Percentiles rank a stretch among this genome's conserved stretches.
These are phyloP conservation scores for Corythornis cristatus DNA, from an alignment of 2,113 vertebrate genomes.

Conservation along the genomic window DNA sequence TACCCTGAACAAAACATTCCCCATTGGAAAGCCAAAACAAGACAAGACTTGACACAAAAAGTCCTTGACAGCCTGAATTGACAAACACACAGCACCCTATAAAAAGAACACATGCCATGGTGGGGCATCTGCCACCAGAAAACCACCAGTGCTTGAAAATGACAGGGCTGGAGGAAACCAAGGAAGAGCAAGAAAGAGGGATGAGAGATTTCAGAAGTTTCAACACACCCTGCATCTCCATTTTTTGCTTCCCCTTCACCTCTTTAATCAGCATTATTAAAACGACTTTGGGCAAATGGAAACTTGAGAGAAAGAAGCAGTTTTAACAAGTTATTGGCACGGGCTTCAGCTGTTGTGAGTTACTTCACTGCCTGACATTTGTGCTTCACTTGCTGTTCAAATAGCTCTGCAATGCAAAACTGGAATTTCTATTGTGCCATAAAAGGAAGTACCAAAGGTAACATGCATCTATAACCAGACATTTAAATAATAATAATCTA, in stretches of 20 bases:
- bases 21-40: slow-evolving; percentile 30
- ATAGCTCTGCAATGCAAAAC: not conserved
- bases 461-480: not conserved
- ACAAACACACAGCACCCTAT: not conserved
- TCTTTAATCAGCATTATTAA: slow-evolving; percentile 58
- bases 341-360: not conserved
- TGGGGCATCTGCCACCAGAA: not conserved
- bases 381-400: not conserved
- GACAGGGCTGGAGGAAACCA: not conserved
- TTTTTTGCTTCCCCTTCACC: not conserved
- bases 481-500: not conserved
- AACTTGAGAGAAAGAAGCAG: slow-evolving; percentile 63
- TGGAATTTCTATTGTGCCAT: not conserved
- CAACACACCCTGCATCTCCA: slow-evolving; percentile 13
- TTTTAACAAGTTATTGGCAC: slow-evolving; percentile 68
- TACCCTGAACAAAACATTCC: slow-evolving; percentile 3
- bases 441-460: slow-evolving; percentile 8
- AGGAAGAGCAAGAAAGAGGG: not conserved
- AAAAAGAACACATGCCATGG: not conserved
- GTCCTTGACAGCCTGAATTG: not conserved
- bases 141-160: not conserved
- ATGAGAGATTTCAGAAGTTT: slow-evolving; percentile 31
- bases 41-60: slow-evolving; percentile 27
- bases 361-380: not conserved
- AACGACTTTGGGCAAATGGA: slow-evolving; percentile 48